Conservation (phyloP, 2,888 invertebrate species). For the Sesamia inferens region DNA sequence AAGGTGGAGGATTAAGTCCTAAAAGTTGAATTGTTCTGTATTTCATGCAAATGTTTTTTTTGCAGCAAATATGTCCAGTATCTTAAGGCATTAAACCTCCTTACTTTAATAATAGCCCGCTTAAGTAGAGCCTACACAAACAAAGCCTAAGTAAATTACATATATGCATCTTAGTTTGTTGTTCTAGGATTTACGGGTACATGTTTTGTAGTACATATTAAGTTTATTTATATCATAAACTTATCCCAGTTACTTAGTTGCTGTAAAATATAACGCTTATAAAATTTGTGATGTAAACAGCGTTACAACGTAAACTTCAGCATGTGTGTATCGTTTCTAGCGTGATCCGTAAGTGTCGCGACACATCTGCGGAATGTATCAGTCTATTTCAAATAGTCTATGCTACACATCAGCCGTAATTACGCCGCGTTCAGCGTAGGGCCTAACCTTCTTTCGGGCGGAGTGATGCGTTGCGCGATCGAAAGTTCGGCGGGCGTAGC, state of each 20-base stretch:
- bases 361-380: no score
- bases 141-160: constrained; percentile 74
- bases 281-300: constrained; percentile 41
- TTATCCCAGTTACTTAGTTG: constrained; percentile 28
- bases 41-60: not conserved
- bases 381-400: no score
- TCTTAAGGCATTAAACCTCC: constrained; percentile 50
- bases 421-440: no score
- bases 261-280: constrained; percentile 24
- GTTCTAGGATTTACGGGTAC: constrained; percentile 65
- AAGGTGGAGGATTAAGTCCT: not conserved
- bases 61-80: not conserved
- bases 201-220: constrained; percentile 42
- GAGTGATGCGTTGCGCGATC: no score
- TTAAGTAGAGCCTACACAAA: constrained; percentile 62
- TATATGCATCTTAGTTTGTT: constrained; percentile 69
- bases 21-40: no score
- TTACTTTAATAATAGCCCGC: constrained; percentile 59
- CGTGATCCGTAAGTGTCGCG: not conserved
- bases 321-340: not conserved
- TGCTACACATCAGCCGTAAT: no score
- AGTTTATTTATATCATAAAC: constrained; percentile 53
- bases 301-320: constrained; percentile 22
- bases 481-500: no score
- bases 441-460: no score